Evolutionary conservation across 2,113 vertebrate species (phyloP).

Genomic region (Phoenicopterus ruber): DNA sequence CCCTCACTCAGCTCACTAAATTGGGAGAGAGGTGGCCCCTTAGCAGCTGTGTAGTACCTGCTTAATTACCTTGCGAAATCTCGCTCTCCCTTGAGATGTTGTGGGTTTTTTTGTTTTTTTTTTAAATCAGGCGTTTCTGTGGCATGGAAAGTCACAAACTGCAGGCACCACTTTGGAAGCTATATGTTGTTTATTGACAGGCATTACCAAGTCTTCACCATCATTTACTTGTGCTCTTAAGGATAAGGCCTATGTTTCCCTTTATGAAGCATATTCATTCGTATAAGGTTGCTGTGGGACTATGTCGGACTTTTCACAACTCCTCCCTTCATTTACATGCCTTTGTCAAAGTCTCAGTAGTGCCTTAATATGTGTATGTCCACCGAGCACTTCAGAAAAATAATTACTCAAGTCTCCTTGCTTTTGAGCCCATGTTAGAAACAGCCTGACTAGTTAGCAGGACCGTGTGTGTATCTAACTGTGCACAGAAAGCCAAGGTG

Average conservation of each 20-base stretch:
- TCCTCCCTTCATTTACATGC: background rate
- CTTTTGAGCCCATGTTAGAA: background rate
- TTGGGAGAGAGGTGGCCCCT: background rate
- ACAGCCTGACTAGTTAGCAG: background rate
- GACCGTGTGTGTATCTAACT: background rate
- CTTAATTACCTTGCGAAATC: background rate
- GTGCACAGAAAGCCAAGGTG: background rate
- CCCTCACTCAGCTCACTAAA: background rate
- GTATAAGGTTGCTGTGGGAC: background rate
- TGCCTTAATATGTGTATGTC: rapidly evolving
- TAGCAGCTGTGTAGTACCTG: background rate
- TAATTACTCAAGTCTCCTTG: background rate
- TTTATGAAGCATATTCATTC: background rate
- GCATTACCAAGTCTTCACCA: background rate
- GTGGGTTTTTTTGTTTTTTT: too few relatives aligned
- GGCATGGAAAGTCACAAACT: background rate
- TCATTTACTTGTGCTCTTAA: background rate
- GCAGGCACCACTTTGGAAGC: background rate
- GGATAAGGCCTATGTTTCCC: background rate
- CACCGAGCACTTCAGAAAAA: background rate
- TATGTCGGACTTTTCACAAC: background rate
- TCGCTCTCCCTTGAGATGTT: background rate
- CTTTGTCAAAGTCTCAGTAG: background rate
- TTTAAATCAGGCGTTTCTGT: background rate
- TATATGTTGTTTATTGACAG: background rate